These are phyloP conservation scores for Phengaris arion DNA, from an alignment of 2,888 invertebrate species.

Conservation along the genomic window DNA sequence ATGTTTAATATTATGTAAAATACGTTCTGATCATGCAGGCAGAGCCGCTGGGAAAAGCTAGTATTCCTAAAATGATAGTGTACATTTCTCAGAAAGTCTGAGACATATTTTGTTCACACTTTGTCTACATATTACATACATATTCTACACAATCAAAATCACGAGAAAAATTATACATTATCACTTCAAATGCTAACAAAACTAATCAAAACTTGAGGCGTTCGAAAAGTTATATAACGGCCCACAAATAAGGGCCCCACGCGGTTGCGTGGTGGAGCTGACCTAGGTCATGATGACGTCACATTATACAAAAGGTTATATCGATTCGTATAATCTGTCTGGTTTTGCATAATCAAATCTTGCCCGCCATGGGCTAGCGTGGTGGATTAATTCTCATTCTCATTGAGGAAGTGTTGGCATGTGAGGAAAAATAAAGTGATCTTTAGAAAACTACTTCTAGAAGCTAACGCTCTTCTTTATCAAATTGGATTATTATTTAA, in stretches of 20 bases:
- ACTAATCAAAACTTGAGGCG: conserved; percentile 22
- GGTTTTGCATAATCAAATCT: neutral
- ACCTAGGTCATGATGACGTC: conserved; percentile 30
- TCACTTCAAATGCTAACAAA: conserved; percentile 5
- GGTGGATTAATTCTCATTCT: too few species aligned
- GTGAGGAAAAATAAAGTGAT: too few species aligned
- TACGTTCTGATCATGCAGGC: too few species aligned
- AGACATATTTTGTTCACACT: too few species aligned
- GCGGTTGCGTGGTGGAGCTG: conserved; percentile 9
- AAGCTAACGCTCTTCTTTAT: too few species aligned
- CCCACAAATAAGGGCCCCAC: conserved; percentile 5
- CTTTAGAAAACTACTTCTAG: too few species aligned
- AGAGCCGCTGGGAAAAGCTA: too few species aligned
- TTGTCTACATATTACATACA: neutral
- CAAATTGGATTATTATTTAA: too few species aligned
- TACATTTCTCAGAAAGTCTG: too few species aligned
- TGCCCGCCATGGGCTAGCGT: neutral
- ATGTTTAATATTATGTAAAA: too few species aligned
- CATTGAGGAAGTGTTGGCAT: too few species aligned
- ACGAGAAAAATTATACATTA: conserved; percentile 34
- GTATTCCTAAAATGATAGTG: too few species aligned
- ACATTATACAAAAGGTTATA: conserved; percentile 7
- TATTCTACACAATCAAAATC: neutral
- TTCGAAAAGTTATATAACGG: conserved; percentile 22
- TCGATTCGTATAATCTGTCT: conserved; percentile 1